Conservation (phyloP, 2,113 vertebrate genomes). For the Gymnobelideus leadbeateri region DNA sequence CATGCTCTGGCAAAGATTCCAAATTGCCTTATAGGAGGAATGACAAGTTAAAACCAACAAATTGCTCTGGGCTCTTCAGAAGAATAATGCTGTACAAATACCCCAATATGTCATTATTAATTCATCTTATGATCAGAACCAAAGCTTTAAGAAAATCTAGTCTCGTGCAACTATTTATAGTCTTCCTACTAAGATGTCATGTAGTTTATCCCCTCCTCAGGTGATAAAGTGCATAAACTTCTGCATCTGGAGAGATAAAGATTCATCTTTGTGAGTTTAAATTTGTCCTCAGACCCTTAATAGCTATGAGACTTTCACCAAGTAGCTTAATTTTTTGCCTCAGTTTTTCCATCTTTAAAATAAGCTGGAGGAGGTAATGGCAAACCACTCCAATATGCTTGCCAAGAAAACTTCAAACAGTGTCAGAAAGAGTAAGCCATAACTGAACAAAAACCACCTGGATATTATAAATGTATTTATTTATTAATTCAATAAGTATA, state of each 20-base stretch:
- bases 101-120: not conserved
- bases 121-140: not conserved
- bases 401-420: not conserved
- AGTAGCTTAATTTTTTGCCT: not conserved
- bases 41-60: conserved; percentile 9
- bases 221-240: not conserved
- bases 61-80: not conserved
- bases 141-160: not conserved
- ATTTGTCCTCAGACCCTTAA: not conserved
- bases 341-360: not conserved
- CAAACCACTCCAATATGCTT: not conserved
- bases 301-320: not conserved
- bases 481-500: too few relatives aligned
- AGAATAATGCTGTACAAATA: conserved; percentile 5
- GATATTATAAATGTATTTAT: conserved; percentile 53
- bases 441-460: not conserved
- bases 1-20: not conserved
- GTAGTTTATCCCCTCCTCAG: not conserved
- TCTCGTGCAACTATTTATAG: not conserved
- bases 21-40: not conserved
- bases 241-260: not conserved
- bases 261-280: not conserved
- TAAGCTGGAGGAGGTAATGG: not conserved
- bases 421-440: not conserved
- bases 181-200: not conserved